phyloP scores from a whole-genome alignment of 2,888 invertebrate species.

The Aplocera efformata region DNA sequence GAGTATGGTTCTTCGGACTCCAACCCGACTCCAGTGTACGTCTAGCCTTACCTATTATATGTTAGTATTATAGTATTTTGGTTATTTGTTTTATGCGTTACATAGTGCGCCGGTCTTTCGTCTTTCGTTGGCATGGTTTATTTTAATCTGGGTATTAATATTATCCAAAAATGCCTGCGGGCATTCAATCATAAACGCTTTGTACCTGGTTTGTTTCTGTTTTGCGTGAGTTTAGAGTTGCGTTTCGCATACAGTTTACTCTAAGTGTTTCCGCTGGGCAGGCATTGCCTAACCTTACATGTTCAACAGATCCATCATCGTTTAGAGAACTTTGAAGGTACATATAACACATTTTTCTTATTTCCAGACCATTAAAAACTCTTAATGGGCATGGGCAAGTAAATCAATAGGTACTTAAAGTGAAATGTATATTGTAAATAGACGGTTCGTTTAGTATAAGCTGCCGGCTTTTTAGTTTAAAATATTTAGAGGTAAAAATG shows the following conservation, averaged over 20 bases:
- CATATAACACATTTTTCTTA: slow-evolving; percentile 11
- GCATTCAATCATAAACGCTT: slow-evolving; percentile 73
- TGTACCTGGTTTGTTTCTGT: slow-evolving; percentile 78
- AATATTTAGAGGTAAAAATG: no score
- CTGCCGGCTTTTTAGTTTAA: no score
- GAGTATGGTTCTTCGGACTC: no score
- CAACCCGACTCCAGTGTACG: no score
- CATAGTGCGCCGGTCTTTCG: slow-evolving; percentile 56
- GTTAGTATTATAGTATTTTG: slow-evolving; percentile 66
- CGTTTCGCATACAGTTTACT: slow-evolving; percentile 51
- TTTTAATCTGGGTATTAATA: slow-evolving; percentile 74
- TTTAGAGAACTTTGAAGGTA: slow-evolving; percentile 23
- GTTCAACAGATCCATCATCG: slow-evolving; percentile 35
- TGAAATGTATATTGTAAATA: no score
- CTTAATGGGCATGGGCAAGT: no score
- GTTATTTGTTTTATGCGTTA: slow-evolving; percentile 69
- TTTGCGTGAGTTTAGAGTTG: slow-evolving; percentile 53
- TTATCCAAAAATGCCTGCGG: slow-evolving; percentile 68
- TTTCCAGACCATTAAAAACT: neutral
- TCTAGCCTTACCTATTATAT: slow-evolving; percentile 44
- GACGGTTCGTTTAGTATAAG: no score
- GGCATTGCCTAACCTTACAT: slow-evolving; percentile 46
- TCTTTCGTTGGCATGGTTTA: slow-evolving; percentile 65
- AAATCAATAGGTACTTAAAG: no score
- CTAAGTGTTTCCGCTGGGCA: slow-evolving; percentile 46